phyloP scores from a whole-genome alignment of 1,140 invertebrate species.

The Choristoneura fumiferana region DNA sequence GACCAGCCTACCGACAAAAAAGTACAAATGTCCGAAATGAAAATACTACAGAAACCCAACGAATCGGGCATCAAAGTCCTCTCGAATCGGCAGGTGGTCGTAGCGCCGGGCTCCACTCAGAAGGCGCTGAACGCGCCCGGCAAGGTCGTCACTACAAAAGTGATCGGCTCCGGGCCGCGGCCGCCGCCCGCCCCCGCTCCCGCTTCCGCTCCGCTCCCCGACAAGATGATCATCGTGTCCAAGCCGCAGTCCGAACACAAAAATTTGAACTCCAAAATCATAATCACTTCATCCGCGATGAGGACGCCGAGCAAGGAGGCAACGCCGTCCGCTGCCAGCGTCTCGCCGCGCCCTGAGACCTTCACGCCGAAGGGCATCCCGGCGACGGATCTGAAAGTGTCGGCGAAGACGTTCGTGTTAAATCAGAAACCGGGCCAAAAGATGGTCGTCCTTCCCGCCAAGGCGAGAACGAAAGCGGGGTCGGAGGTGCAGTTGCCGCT shows the following conservation, averaged over 20 bases:
- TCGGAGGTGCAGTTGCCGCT: slow-evolving; percentile 63
- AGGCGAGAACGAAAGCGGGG: slow-evolving; percentile 51
- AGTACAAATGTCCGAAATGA: slow-evolving; percentile 67
- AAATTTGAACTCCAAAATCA: slow-evolving; percentile 59
- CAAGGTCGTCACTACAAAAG: slow-evolving; percentile 71
- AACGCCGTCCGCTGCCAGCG: slow-evolving; percentile 38
- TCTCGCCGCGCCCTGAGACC: slow-evolving; percentile 53
- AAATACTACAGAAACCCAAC: slow-evolving; percentile 73
- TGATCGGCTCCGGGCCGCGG: slow-evolving; percentile 48
- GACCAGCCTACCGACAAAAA: slow-evolving; percentile 57
- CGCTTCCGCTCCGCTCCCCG: slow-evolving; percentile 48
- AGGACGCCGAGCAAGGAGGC: slow-evolving; percentile 49
- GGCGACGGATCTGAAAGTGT: slow-evolving; percentile 74
- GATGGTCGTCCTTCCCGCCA: slow-evolving; percentile 74
- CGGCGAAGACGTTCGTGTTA: slow-evolving; percentile 71
- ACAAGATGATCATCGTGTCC: slow-evolving; percentile 76
- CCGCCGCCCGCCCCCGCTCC: slow-evolving; percentile 34
- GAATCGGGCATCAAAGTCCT: slow-evolving; percentile 55
- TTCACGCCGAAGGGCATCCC: slow-evolving; percentile 70
- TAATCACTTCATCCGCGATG: slow-evolving; percentile 57
- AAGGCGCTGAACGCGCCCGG: slow-evolving; percentile 58
- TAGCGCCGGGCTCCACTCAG: slow-evolving; percentile 56
- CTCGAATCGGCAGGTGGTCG: slow-evolving; percentile 65
- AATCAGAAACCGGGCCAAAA: slow-evolving; percentile 76
- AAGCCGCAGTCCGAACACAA: slow-evolving; percentile 59